Conservation (phyloP, 2,888 invertebrate species). For the Alviniconcha strummeri region DNA sequence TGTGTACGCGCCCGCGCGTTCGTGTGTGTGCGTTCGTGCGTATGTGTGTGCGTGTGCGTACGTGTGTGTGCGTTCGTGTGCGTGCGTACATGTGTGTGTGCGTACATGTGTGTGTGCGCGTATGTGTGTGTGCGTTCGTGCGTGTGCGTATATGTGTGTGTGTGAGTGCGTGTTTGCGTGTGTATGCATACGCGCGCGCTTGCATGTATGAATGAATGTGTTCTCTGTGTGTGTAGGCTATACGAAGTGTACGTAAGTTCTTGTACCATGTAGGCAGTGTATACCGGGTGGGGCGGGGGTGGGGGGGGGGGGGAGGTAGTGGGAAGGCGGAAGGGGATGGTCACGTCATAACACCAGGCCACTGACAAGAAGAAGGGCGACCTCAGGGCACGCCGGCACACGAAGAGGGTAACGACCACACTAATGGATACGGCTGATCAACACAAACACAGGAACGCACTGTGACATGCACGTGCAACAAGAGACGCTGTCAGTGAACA, state of each 20-base stretch:
- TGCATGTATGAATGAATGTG: background rate
- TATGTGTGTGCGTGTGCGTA: background rate
- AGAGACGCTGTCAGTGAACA: no score
- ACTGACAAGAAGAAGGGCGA: no score
- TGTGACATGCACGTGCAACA: no score
- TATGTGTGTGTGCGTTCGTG: background rate
- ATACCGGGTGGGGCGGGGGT: no score
- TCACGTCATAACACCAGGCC: no score
- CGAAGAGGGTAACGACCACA: no score
- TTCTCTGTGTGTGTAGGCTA: background rate
- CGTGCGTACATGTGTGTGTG: slow-evolving; percentile 4
- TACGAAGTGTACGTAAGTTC: no score
- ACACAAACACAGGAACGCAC: no score
- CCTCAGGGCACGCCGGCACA: no score
- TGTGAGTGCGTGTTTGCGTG: background rate
- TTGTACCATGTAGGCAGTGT: no score
- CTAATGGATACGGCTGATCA: no score
- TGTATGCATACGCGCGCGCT: background rate
- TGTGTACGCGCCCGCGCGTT: background rate
- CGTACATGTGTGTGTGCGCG: slow-evolving; percentile 2
- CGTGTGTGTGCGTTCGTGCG: background rate
- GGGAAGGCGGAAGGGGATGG: no score
- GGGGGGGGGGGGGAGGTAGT: background rate
- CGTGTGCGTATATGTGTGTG: slow-evolving; percentile 1
- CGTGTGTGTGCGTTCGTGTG: slow-evolving; percentile 1